phyloP scores from a whole-genome alignment of 2,797 vertebrate genomes.

The Lerista edwardsae region DNA sequence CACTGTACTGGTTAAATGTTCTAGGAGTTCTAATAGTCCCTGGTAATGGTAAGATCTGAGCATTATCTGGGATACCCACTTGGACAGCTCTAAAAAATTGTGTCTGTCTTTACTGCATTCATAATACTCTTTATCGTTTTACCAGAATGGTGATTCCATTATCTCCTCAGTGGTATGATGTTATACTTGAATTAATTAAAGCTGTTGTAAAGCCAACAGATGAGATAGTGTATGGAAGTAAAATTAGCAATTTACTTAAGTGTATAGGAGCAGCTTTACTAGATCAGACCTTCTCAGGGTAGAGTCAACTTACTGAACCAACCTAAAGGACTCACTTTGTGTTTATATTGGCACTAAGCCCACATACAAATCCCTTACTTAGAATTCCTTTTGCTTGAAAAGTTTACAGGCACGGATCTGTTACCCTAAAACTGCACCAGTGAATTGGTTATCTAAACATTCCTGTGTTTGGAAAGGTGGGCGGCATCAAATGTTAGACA shows the following conservation, averaged over 20 bases:
- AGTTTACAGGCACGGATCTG: background rate
- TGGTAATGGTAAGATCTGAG: background rate
- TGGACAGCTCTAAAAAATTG: background rate
- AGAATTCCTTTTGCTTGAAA: constrained; percentile 10
- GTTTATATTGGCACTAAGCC: background rate
- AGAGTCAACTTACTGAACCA: constrained; percentile 21
- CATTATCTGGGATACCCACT: background rate
- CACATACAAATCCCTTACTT: background rate
- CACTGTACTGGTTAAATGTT: background rate
- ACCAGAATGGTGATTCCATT: constrained; percentile 1
- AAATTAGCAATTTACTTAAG: background rate
- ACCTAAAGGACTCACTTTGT: background rate
- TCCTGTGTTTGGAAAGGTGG: background rate
- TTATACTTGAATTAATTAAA: background rate
- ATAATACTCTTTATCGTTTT: background rate
- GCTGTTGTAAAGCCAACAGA: background rate
- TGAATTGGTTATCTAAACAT: background rate
- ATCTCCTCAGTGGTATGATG: background rate
- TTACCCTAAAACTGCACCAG: background rate
- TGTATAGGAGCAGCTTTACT: background rate
- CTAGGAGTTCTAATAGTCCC: background rate
- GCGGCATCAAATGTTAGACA: background rate
- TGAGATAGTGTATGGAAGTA: background rate
- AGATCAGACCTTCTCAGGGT: background rate
- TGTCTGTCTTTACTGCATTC: background rate